Base-by-base conservation (phyloP, 2,113 vertebrate genomes). In the Mustela nigripes region DNA sequence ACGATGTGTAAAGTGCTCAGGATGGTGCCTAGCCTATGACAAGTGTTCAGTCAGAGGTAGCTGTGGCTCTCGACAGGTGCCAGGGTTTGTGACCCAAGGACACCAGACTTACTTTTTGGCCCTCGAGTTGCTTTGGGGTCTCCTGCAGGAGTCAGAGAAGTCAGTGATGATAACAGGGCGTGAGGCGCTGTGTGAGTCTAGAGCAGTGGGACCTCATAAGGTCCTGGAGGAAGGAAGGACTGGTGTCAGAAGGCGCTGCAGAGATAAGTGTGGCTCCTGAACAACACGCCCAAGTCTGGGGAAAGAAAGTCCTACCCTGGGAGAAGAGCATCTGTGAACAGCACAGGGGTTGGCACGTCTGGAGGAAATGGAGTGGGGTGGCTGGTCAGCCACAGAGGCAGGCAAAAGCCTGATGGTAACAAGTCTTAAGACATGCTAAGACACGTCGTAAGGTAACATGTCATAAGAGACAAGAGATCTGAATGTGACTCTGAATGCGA, bases 61-160 rank as follows among this genome's bases (percentile, higher is more conserved):
- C 42, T 83, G 36, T 31, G 67, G 67, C 91, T 69, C 73, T 3
- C 78, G 87, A 71, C 14, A n/a, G 42, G 24, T 19, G 33, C n/a
- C 26, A 18, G 21, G 36, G 33, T 39, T 71, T 31, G 14, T 36
- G 91, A n/a, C n/a, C 22, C 7, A 1, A 58, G 62, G 39, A 56
- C 14, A 22, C 14, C 4, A 88, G 48, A 89, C 69, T 91, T 91
- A 31, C 42, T 82, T 74, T 96, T 73, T 73, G 69, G 82, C 67
- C 71, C 82, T 86, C n/a, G 82, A 2, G 87, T 90, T 73, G 74
- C 71, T 79, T 36, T 36, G 71, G 58, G 53, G 69, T n/a, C 45
- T 78, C 63, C 33, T 26, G 8, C 4, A 28, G 84, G 39, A 10
- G 39, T 45, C 22, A 62, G 53, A 60, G 65, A 31, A 93, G 73